Base-by-base conservation (phyloP, 2,888 invertebrate species). In the Strigamia transsilvanica region DNA sequence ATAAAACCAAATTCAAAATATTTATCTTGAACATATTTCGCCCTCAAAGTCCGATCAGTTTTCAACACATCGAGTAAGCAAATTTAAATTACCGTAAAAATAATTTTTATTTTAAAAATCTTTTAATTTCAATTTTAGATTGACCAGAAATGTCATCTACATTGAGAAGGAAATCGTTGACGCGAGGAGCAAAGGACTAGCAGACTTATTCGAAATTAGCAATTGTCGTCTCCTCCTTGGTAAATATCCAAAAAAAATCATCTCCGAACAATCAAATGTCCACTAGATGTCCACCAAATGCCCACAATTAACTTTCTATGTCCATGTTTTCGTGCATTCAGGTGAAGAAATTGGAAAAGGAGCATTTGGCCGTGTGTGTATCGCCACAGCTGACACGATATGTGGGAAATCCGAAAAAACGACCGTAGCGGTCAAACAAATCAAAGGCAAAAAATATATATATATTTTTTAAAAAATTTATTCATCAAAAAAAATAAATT, bases 311-410 rank as follows among this genome's bases (percentile, higher is more conserved):
- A n/a, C n/a, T n/a, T n/a, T n/a, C n/a, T n/a, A n/a, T n/a, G n/a
- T n/a, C n/a, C n/a, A 15, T 66, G 9, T 23, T 66, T 66, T 66
- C 23, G 12, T 12, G 46, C 15, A n/a, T 82, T 6, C 41, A 85
- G 90, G 90, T 0, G 87, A 89, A 0, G 87, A 91, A 85, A 91
- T 94, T 84, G 94, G 94, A 0, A 91, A 91, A 84, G 94, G 94
- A 0, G 93, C 93, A 9, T 94, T 94, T 87, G 94, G 94, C 0
- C 89, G 90, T 77, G 94, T 94, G 0, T 93, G 91, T 86, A 90
- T 91, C 23, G 94, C 93, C 0, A 90, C 90, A 0, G 90, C 93
- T 6, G 90, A 91, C 82, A 89, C 89, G 79, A 86, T 91, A 34
- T 86, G 86, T 0, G 88, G 88, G 0, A 88, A 90, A 86, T 88